Evolutionary conservation across 2,113 vertebrate genomes (phyloP).

Genomic region (Mionectes macconnelli): DNA sequence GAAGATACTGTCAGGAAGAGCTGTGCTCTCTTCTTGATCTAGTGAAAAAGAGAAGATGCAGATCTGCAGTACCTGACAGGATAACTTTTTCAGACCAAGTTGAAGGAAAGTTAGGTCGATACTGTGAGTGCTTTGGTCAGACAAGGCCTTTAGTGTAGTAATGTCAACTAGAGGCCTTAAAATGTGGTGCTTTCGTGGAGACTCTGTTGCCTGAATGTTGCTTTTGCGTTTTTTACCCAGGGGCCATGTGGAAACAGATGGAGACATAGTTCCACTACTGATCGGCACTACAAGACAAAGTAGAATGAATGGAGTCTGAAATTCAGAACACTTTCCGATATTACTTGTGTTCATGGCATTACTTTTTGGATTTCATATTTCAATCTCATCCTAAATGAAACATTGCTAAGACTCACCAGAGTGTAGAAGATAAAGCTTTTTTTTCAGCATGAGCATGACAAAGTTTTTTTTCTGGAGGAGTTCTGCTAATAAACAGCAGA

Average conservation of each 20-base stretch:
- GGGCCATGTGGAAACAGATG: not conserved
- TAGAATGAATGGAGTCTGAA: not conserved
- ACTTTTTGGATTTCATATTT: not conserved
- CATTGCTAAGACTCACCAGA: not conserved
- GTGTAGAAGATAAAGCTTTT: not conserved
- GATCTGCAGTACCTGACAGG: not conserved
- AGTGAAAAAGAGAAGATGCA: not conserved
- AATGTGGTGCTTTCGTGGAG: accelerated
- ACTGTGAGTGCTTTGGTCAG: not conserved
- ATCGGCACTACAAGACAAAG: not conserved
- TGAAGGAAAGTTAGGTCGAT: not conserved
- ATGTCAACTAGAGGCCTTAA: not conserved
- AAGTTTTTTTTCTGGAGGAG: not conserved
- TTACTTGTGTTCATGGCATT: not conserved
- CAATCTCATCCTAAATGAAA: not conserved
- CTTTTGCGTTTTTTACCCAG: not conserved
- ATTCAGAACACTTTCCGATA: not conserved
- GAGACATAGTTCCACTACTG: not conserved
- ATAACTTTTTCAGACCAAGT: not conserved
- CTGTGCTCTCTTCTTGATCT: not conserved
- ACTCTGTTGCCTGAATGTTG: not conserved
- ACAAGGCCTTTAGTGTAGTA: not conserved
- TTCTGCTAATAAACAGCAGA: not conserved
- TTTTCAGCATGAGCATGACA: not conserved
- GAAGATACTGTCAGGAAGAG: not conserved